Evolutionary conservation across 2,888 invertebrate species (phyloP).

Genomic region (Linnaemya tessellans): DNA sequence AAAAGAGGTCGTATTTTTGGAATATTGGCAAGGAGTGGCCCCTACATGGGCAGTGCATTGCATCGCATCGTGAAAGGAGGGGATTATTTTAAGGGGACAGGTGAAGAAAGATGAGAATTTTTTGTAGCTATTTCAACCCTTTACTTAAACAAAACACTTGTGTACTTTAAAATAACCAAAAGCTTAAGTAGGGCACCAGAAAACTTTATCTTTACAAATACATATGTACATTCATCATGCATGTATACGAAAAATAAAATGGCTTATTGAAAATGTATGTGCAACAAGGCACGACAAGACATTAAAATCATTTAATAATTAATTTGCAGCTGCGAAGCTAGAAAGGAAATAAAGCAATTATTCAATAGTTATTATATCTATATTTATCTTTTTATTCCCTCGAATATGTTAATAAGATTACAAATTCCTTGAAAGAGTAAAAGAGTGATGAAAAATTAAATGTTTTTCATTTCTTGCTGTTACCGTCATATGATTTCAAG

Average conservation of each 20-base stretch:
- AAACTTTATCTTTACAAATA: slow-evolving; percentile 64
- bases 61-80: no score
- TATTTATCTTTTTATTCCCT: background rate
- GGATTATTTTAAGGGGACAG: no score
- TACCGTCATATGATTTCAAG: no score
- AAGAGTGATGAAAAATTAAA: no score
- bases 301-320: slow-evolving; percentile 32
- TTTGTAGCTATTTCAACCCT: no score
- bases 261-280: slow-evolving; percentile 58
- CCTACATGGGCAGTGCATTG: no score
- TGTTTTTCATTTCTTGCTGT: no score
- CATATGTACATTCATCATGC: slow-evolving; percentile 65
- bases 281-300: slow-evolving; percentile 33
- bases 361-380: slow-evolving; percentile 28
- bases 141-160: no score
- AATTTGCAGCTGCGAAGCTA: slow-evolving; percentile 12
- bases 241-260: slow-evolving; percentile 53
- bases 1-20: no score
- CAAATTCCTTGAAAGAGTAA: background rate
- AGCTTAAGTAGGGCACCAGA: slow-evolving; percentile 40
- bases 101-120: no score
- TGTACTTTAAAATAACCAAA: background rate
- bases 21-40: no score
- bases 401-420: slow-evolving; percentile 1
- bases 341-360: slow-evolving; percentile 11